A percentile compares a stretch with the other conserved stretches of the same genome.
Evolutionary conservation across 2,113 vertebrate species (phyloP).

Genomic region (Ardeotis arabs): DNA sequence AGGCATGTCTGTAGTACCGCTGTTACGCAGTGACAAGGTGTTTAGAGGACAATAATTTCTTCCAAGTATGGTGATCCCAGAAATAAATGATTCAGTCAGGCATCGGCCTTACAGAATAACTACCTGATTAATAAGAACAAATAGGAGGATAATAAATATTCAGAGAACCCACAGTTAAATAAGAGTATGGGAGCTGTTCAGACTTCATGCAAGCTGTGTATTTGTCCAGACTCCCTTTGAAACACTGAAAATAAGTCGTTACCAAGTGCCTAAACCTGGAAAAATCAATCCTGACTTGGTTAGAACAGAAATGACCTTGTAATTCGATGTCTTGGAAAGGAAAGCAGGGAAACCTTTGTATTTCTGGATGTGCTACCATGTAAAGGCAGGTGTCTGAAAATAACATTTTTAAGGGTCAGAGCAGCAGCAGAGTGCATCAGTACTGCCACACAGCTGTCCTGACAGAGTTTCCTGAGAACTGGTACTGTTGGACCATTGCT

Average conservation of each 20-base stretch:
- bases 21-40: neutral
- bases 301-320: neutral
- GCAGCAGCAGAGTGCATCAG: neutral
- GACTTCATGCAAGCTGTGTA: neutral
- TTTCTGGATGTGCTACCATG: neutral
- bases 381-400: neutral
- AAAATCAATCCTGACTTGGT: neutral
- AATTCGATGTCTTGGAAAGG: neutral
- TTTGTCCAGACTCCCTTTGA: neutral
- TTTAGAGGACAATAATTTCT: neutral
- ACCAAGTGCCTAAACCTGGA: neutral
- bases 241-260: neutral
- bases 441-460: neutral
- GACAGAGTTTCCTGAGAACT: neutral
- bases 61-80: neutral
- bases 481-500: neutral
- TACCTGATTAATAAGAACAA: neutral
- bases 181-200: neutral
- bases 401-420: neutral
- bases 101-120: neutral
- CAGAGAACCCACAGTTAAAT: neutral
- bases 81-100: accelerated
- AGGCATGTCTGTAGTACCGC: accelerated
- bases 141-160: neutral
- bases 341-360: neutral